Conservation (phyloP, 92 coral and sea anemone species). For the Epizoanthus stellaris region DNA sequence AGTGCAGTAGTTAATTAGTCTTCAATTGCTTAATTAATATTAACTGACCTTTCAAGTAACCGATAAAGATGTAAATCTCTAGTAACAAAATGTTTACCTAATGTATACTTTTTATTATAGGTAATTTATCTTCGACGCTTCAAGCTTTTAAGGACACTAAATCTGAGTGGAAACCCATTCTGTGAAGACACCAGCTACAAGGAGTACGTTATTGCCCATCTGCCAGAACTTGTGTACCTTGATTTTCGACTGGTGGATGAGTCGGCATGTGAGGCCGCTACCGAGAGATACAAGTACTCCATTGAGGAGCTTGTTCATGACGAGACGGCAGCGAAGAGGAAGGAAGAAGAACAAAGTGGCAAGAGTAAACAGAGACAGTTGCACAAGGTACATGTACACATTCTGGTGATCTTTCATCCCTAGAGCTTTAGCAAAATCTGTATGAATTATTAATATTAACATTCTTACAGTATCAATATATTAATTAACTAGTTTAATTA, state of each 20-base stretch:
- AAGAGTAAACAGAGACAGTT: constrained; percentile 74
- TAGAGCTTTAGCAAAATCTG: too few species aligned
- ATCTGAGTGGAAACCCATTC: constrained; percentile 96
- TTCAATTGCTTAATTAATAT: too few species aligned
- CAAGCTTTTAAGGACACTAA: constrained; percentile 78
- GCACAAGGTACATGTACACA: constrained; percentile 88
- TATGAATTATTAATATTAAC: too few species aligned
- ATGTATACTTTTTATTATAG: constrained; percentile 38
- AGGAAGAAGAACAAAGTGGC: constrained; percentile 73
- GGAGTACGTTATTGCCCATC: constrained; percentile 94
- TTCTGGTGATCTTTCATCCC: not conserved
- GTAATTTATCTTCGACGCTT: constrained; percentile 86
- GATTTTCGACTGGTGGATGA: constrained; percentile 94
- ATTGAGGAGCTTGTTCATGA: constrained; percentile 96
- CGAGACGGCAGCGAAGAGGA: constrained; percentile 88
- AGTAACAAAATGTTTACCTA: not conserved
- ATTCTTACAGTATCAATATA: too few species aligned
- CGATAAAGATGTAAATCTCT: too few species aligned
- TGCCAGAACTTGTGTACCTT: constrained; percentile 91
- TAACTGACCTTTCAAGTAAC: too few species aligned
- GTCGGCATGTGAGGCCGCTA: constrained; percentile 93
- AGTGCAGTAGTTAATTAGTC: too few species aligned
- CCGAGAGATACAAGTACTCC: constrained; percentile 92
- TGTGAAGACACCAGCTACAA: constrained; percentile 91
- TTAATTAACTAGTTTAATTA: too few species aligned